These are phyloP conservation scores for Leptodactylus fallax DNA, from an alignment of 2,797 vertebrate genomes.

Conservation along the genomic window DNA sequence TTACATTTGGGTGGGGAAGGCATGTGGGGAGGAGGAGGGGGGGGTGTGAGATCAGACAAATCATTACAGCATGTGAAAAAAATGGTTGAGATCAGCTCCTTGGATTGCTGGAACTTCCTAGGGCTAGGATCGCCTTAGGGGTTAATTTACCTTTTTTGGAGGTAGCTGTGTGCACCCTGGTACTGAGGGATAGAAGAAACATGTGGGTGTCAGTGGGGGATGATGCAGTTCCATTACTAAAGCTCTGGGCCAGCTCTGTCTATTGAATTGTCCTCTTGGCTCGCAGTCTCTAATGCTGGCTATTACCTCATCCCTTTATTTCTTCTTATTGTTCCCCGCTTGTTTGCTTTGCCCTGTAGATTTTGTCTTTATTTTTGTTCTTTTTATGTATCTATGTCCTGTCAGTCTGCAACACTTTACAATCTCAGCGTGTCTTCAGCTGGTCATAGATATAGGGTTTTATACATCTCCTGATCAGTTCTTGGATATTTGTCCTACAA, in stretches of 20 bases:
- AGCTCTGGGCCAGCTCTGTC: slow-evolving; percentile 32
- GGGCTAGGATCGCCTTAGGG: neutral
- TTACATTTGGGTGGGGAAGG: slow-evolving; percentile 57
- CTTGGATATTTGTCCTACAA: neutral
- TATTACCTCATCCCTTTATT: slow-evolving; percentile 23
- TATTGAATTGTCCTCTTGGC: slow-evolving; percentile 55
- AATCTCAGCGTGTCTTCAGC: neutral
- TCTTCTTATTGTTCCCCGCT: slow-evolving; percentile 21
- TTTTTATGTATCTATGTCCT: neutral
- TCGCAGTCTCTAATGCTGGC: neutral
- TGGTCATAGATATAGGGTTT: neutral
- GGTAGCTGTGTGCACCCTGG: slow-evolving; percentile 9
- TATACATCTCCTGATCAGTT: neutral
- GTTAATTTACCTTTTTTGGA: slow-evolving; percentile 43
- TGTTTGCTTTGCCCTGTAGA: neutral
- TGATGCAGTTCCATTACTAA: slow-evolving; percentile 57
- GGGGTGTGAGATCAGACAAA: slow-evolving; percentile 60
- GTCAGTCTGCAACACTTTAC: neutral
- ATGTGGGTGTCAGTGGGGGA: slow-evolving; percentile 34
- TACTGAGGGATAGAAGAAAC: slow-evolving; percentile 37
- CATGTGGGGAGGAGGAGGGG: neutral
- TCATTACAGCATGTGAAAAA: slow-evolving; percentile 62
- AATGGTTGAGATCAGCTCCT: slow-evolving; percentile 58
- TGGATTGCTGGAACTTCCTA: slow-evolving; percentile 43
- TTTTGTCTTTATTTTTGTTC: neutral